Conservation (phyloP, 2,113 vertebrate genomes). For the Cettia cetti region DNA sequence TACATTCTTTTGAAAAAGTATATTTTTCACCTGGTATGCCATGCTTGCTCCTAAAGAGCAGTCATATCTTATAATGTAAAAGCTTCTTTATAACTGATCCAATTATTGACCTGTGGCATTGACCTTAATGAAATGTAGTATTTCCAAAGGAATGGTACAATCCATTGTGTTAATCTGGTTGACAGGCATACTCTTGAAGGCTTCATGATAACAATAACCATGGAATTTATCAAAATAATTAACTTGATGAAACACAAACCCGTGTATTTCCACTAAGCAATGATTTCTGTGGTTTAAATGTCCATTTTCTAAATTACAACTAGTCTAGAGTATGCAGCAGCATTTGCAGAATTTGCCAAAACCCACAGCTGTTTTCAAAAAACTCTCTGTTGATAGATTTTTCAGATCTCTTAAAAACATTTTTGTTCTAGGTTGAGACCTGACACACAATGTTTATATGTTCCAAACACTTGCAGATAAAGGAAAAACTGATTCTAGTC, state of each 20-base stretch:
- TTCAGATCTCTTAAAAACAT: neutral
- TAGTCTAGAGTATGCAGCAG: neutral
- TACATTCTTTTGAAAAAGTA: slow-evolving; percentile 42
- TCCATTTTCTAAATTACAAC: neutral
- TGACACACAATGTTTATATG: neutral
- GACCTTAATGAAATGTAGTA: slow-evolving; percentile 60
- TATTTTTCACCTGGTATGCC: slow-evolving; percentile 26
- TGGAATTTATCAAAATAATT: slow-evolving; percentile 33
- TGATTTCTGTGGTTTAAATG: neutral
- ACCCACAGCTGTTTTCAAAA: neutral
- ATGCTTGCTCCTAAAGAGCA: slow-evolving; percentile 15
- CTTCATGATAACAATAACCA: slow-evolving; percentile 1
- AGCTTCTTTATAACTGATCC: slow-evolving; percentile 47
- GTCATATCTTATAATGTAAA: slow-evolving; percentile 54
- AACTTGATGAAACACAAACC: neutral
- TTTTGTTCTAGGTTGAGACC: neutral
- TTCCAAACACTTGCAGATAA: neutral
- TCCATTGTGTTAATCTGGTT: slow-evolving; percentile 51
- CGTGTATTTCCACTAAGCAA: neutral
- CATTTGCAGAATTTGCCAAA: neutral
- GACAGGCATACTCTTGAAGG: slow-evolving; percentile 37
- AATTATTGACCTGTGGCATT: slow-evolving; percentile 58
- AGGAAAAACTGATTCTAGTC: neutral
- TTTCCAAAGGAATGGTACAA: slow-evolving; percentile 45
- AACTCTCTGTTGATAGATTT: neutral